phyloP scores from a whole-genome alignment of 2,113 vertebrate species.

The Vireo altiloquus region DNA sequence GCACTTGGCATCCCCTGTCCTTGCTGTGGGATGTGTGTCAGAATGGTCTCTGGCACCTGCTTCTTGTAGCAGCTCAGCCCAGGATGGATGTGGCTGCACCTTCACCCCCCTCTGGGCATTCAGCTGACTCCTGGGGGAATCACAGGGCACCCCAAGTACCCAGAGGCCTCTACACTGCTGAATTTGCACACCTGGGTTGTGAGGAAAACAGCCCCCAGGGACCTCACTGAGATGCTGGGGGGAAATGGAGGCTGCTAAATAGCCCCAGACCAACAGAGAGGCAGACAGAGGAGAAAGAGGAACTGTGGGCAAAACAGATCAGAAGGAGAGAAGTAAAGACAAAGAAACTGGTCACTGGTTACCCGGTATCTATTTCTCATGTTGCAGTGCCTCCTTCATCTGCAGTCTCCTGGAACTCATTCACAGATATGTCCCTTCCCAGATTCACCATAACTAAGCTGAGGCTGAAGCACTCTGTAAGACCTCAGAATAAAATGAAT shows the following conservation, averaged over 20 bases:
- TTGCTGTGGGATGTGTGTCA: background rate
- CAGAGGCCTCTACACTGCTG: fast-evolving
- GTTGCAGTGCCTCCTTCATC: background rate
- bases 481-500: background rate
- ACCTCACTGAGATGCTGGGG: background rate
- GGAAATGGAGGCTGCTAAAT: background rate
- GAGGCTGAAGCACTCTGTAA: background rate
- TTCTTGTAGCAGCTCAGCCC: background rate
- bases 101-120: background rate
- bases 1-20: background rate
- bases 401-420: background rate
- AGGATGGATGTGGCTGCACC: background rate
- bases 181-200: fast-evolving
- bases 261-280: background rate
- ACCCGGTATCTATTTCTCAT: background rate
- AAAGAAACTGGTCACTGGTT: background rate
- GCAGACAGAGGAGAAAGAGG: background rate
- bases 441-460: background rate
- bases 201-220: background rate
- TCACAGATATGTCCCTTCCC: background rate
- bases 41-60: background rate
- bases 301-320: fast-evolving
- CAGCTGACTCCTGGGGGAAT: background rate
- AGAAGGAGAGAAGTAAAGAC: background rate
- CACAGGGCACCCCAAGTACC: background rate